Base-by-base conservation (phyloP, 2,888 invertebrate species). In the Auanema freiburgensis region DNA sequence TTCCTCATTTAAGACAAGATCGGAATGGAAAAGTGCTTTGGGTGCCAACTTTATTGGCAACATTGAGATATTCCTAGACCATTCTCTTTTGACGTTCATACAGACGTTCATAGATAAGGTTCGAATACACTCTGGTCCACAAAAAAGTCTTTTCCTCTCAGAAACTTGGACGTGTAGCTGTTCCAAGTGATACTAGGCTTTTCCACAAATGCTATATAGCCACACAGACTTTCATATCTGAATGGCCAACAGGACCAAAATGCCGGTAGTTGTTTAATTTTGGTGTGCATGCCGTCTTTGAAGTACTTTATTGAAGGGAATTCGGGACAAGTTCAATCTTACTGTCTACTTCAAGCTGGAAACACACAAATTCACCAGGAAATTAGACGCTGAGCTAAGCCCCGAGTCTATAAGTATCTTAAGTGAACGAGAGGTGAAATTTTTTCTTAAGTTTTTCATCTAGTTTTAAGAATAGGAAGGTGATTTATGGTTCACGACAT, bases 311-410 rank as follows among this genome's bases (percentile, higher is more conserved):
- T 52, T 71, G 44, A 73, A 71, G 56, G 50, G 65, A 16, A 73
- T 79, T 24, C 66, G 73, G 8, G 72, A 76, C 49, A 76, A 78
- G 61, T 80, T 80, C 73, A 79, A 76, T 53, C 52, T 78, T 8
- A 56, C 72, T 42, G 77, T 80, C 21, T 80, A 80, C 58, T 78
- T 76, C 60, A 79, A 79, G 57, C 55, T 79, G 51, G 71, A 64
- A 50, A 76, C 78, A 21, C 71, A 72, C 23, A 69, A 67, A 23
- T 59, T 65, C 16, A 23, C 65, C 12, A 63, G 63, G 25, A 50
- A 56, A 51, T 57, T 72, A 14, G 72, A 74, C 2, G 50, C 58
- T 3, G 33, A 49, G 2, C 51, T 63, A 18, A n/a, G 42, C 1
- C 65, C 66, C 1, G 70, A 64, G 10, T 40, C 18, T 41, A 49